Evolutionary conservation across 2,113 vertebrate species (phyloP).

Genomic region (Pseudois nayaur): DNA sequence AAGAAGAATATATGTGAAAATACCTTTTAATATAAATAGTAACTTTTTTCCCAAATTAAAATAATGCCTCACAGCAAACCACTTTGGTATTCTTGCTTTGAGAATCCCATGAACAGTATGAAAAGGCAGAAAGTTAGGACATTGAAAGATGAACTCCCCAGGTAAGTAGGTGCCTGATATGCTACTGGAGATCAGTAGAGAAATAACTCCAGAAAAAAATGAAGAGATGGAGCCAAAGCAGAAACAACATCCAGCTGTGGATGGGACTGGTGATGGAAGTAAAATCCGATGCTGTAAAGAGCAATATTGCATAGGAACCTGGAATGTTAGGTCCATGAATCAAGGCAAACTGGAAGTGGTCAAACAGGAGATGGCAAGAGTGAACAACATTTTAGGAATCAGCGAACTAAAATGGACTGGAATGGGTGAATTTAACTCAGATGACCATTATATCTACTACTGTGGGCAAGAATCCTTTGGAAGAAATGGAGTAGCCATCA

Average conservation of each 20-base stretch:
- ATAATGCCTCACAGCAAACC: background rate
- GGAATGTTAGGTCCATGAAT: background rate
- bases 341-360: background rate
- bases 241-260: background rate
- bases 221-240: background rate
- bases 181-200: background rate
- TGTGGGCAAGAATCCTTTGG: background rate
- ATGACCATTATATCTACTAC: background rate
- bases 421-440: background rate
- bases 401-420: fast-evolving
- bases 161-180: background rate
- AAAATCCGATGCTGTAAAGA: background rate
- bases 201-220: background rate
- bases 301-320: background rate
- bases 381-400: background rate
- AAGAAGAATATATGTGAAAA: background rate
- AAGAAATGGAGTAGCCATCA: background rate
- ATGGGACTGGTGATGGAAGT: background rate
- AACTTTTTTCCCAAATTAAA: background rate
- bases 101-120: background rate
- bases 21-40: background rate
- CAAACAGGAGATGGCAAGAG: background rate
- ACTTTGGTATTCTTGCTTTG: background rate
- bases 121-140: background rate
- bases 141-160: background rate